phyloP scores from a whole-genome alignment of 2,888 invertebrate species.

The Thereva unica region DNA sequence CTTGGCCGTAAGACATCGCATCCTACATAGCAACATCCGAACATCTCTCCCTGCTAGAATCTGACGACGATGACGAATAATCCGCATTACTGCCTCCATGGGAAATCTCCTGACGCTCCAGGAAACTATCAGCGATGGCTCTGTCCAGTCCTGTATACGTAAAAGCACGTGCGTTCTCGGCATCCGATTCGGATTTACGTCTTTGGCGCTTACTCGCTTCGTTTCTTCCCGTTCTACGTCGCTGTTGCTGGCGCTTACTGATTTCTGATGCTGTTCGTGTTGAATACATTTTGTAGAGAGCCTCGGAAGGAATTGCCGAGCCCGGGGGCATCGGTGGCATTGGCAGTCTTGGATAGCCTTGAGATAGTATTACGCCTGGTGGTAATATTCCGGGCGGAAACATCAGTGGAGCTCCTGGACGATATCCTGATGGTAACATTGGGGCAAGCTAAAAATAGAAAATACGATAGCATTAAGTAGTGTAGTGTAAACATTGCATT shows the following conservation, averaged over 20 bases:
- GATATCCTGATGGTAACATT: conserved; percentile 36
- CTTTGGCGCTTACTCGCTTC: conserved; percentile 52
- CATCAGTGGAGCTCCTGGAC: conserved; percentile 41
- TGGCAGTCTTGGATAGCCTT: conserved; percentile 46
- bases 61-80: conserved; percentile 48
- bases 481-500: neutral
- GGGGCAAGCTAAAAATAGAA: conserved; percentile 38
- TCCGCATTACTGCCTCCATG: conserved; percentile 51
- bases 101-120: conserved; percentile 55
- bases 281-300: conserved; percentile 22
- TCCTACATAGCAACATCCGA: conserved; percentile 54
- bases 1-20: neutral
- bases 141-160: conserved; percentile 56
- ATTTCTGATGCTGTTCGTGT: conserved; percentile 43
- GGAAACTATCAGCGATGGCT: conserved; percentile 55
- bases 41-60: conserved; percentile 46
- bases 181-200: conserved; percentile 55
- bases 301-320: conserved; percentile 45
- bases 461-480: neutral
- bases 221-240: conserved; percentile 47
- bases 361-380: conserved; percentile 46
- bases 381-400: conserved; percentile 41
- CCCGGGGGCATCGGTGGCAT: conserved; percentile 50
- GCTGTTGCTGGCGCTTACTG: conserved; percentile 46
- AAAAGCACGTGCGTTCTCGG: conserved; percentile 51